Evolutionary conservation across 2,797 vertebrate genomes (phyloP), one percentile per base, ranked within the genome.

Genomic region (Acipenser oxyrinchus): DNA sequence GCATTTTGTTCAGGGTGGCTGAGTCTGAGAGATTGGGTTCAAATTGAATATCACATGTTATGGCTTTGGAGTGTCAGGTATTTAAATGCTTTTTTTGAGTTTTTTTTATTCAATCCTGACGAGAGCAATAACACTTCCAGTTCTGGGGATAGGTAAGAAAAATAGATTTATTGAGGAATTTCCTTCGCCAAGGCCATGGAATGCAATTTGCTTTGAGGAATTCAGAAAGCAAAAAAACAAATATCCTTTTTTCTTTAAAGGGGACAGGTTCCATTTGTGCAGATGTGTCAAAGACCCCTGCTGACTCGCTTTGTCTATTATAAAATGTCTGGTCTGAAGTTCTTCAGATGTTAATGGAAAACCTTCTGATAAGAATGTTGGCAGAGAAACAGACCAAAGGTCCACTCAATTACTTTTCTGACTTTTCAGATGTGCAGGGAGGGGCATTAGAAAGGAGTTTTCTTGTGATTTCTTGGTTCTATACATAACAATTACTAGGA

Each of bases 161-260:
- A 69, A 76, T 6, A 69, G 69, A 77, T 70, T 76, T 72, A 68
- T 58, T 55, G 74, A 70, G 75, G 18, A 71, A 80, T 80, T 76
- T 74, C 72, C 69, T 68, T 68, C 73, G 73, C 55, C 64, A 67
- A 37, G 15, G 73, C 76, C 70, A 73, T 6, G 9, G 7, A 58
- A 58, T 75, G 67, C 73, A 70, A 73, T 76, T 76, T 77, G 74
- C 73, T 8, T 62, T 68, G 69, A 7, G 49, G 7, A 37, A 37
- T 8, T 10, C 18, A 48, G 66, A 74, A 75, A 78, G 61, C 57
- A 64, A 37, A 37, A 37, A 37, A 7, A n/a, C 12, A 6, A 58
- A 58, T 75, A 66, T 74, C 71, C 72, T 75, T 76, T 76, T 76
- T 73, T 8, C 67, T 68, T 48, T 62, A 11, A 37, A 37, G 12